Evolutionary conservation across 2,888 invertebrate species (phyloP).

Genomic region (Eupithecia tripunctaria): DNA sequence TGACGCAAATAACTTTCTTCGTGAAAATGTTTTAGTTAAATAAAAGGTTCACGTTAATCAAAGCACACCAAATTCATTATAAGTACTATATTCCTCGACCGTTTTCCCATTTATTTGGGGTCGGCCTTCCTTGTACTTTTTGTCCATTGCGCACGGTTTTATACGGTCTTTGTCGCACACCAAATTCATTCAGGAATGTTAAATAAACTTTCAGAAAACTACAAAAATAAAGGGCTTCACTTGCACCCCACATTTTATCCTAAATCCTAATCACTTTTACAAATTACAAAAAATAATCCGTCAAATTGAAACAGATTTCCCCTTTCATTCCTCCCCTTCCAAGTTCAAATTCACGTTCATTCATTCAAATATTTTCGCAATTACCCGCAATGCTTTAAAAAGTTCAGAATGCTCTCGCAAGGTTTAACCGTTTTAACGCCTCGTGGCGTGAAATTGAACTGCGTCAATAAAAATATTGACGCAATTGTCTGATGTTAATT

Average conservation of each 20-base stretch:
- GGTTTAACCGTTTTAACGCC: conserved; percentile 35
- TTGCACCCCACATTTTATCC: conserved; percentile 18
- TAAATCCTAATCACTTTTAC: conserved; percentile 14
- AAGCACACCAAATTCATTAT: neutral
- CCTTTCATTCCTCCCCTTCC: conserved; percentile 15
- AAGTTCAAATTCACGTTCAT: conserved; percentile 5
- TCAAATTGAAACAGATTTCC: conserved; percentile 20
- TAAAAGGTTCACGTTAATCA: no score
- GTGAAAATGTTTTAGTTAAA: neutral
- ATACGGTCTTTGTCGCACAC: no score
- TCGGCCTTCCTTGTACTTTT: no score
- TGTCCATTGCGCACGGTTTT: no score
- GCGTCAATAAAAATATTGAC: conserved; percentile 56
- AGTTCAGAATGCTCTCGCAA: conserved; percentile 25
- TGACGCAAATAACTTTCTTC: neutral
- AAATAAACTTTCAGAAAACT: neutral
- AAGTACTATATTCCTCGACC: no score
- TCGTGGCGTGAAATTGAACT: conserved; percentile 65
- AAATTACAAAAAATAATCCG: conserved; percentile 15
- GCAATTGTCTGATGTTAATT: conserved; percentile 52
- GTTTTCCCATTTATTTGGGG: no score
- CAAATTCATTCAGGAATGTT: neutral
- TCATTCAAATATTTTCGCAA: conserved; percentile 16
- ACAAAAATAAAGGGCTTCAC: neutral
- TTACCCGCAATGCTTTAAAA: conserved; percentile 19